phyloP scores from a whole-genome alignment of 2,113 vertebrate genomes.

The Eclectus roratus region DNA sequence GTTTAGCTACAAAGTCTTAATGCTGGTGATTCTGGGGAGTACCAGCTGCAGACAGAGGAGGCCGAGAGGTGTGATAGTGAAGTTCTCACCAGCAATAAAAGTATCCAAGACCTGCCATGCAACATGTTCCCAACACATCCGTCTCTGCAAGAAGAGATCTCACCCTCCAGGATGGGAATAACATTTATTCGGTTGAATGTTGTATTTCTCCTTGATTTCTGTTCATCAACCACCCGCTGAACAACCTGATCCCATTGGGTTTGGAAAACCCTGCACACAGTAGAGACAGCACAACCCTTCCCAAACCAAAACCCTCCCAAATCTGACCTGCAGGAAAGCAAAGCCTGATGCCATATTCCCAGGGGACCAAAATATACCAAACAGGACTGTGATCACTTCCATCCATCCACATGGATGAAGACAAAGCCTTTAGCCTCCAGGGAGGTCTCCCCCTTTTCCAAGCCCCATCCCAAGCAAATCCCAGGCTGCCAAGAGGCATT shows the following conservation, averaged over 20 bases:
- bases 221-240: background rate
- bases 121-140: rapidly evolving
- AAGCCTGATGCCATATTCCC: background rate
- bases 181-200: rapidly evolving
- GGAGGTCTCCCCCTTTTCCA: background rate
- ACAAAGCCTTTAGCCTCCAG: background rate
- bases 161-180: rapidly evolving
- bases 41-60: background rate
- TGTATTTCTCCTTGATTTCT: background rate
- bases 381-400: rapidly evolving
- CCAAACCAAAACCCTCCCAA: background rate
- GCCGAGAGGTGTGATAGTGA: background rate
- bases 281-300: rapidly evolving
- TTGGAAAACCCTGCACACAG: rapidly evolving
- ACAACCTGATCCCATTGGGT: rapidly evolving
- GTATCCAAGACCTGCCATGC: background rate
- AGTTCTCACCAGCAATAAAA: background rate
- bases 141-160: background rate
- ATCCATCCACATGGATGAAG: background rate
- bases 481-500: rapidly evolving
- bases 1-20: background rate
- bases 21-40: background rate
- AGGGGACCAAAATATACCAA: rapidly evolving
- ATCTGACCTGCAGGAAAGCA: rapidly evolving
- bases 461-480: background rate